Evolutionary conservation across 2,113 vertebrate genomes (phyloP).

Genomic region (Pterocles orientalis): DNA sequence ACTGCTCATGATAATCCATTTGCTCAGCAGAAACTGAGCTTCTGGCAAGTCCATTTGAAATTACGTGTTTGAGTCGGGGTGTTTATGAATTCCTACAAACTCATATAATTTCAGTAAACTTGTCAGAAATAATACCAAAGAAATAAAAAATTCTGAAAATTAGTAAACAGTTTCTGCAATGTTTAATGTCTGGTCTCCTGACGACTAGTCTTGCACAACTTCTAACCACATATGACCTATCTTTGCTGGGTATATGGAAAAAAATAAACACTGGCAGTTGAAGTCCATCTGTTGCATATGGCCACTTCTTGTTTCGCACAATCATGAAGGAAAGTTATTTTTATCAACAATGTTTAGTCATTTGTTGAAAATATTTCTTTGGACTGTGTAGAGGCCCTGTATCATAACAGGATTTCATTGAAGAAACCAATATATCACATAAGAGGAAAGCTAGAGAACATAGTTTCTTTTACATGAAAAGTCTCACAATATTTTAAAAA

Average conservation of each 20-base stretch:
- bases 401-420: slow-evolving; percentile 27
- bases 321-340: slow-evolving; percentile 56
- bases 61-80: not conserved
- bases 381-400: slow-evolving; percentile 8
- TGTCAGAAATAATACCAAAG: not conserved
- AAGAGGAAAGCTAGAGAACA: not conserved
- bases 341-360: slow-evolving; percentile 37
- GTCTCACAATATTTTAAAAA: not conserved
- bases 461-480: not conserved
- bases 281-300: slow-evolving; percentile 13
- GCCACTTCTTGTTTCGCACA: slow-evolving; percentile 11
- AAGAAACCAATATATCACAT: not conserved
- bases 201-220: not conserved
- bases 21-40: not conserved
- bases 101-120: not conserved
- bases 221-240: slow-evolving; percentile 8
- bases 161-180: not conserved
- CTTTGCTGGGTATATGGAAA: not conserved
- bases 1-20: not conserved
- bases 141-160: not conserved
- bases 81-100: not conserved
- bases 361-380: slow-evolving; percentile 47
- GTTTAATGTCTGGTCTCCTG: not conserved
- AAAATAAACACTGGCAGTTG: not conserved
- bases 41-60: not conserved